These are phyloP conservation scores for Caenorhabditis wallacei DNA, from an alignment of 2,888 invertebrate genomes.

Conservation along the genomic window DNA sequence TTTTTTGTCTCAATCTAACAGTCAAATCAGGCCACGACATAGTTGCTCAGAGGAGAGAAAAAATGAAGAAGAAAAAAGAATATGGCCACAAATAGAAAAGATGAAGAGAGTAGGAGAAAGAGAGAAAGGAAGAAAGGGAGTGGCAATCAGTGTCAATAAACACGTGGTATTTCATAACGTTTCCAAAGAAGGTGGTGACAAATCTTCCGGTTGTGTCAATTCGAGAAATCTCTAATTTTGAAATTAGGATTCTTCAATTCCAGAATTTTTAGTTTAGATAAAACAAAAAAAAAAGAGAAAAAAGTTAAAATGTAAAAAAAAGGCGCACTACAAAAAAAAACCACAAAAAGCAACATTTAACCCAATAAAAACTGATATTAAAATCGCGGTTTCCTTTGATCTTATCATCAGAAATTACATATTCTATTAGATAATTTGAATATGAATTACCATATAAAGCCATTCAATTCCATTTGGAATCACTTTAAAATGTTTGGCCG, in stretches of 20 bases:
- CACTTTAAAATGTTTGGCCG: slow-evolving; percentile 40
- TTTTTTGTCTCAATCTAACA: slow-evolving; percentile 3
- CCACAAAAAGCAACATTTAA: neutral
- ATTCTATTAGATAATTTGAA: neutral
- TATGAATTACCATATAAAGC: neutral
- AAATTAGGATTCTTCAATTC: no score
- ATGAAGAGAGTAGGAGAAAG: no score
- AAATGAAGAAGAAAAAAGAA: neutral
- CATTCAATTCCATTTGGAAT: neutral
- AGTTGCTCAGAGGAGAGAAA: neutral
- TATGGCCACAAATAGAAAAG: no score
- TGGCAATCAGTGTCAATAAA: no score
- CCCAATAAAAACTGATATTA: neutral
- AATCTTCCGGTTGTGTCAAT: no score
- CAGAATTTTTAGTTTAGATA: no score
- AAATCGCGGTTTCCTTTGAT: slow-evolving; percentile 20
- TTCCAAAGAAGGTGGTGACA: no score
- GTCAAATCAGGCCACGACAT: slow-evolving; percentile 18
- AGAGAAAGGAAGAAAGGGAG: no score
- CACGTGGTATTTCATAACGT: no score
- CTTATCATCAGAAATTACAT: slow-evolving; percentile 5
- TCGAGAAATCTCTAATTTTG: no score
- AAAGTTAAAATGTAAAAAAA: neutral
- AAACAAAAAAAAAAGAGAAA: no score
- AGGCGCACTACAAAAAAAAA: neutral